Conservation (phyloP, 2,113 vertebrate species). For the Addax nasomaculatus region DNA sequence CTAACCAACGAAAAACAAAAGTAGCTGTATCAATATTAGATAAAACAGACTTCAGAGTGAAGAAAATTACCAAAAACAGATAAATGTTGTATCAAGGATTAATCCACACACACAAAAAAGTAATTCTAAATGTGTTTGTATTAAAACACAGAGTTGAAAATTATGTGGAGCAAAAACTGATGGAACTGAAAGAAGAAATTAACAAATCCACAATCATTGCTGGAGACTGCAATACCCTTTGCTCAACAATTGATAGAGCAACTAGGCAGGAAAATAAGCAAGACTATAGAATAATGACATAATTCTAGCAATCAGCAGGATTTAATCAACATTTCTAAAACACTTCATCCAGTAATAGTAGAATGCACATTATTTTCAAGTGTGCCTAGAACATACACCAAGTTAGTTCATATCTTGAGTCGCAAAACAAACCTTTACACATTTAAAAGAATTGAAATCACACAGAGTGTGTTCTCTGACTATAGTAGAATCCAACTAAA, state of each 20-base stretch:
- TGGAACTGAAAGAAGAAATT: neutral
- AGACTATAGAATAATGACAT: neutral
- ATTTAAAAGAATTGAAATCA: neutral
- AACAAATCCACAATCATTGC: neutral
- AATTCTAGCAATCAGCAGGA: neutral
- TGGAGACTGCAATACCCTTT: neutral
- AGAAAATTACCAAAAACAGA: neutral
- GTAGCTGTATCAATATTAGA: neutral
- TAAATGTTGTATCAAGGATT: neutral
- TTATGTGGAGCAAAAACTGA: neutral
- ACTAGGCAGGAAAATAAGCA: neutral
- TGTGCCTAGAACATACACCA: neutral
- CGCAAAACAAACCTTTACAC: neutral
- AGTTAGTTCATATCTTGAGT: neutral
- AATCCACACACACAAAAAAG: neutral
- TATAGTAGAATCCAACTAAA: neutral
- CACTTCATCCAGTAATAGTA: neutral
- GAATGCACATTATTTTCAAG: neutral
- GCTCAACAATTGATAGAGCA: neutral
- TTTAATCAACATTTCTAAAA: neutral
- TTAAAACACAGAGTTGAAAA: neutral
- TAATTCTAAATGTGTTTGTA: neutral
- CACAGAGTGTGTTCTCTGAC: neutral
- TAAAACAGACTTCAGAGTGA: neutral
- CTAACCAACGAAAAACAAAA: neutral